phyloP scores from a whole-genome alignment of 2,113 vertebrate species.

The Misgurnus anguillicaudatus region DNA sequence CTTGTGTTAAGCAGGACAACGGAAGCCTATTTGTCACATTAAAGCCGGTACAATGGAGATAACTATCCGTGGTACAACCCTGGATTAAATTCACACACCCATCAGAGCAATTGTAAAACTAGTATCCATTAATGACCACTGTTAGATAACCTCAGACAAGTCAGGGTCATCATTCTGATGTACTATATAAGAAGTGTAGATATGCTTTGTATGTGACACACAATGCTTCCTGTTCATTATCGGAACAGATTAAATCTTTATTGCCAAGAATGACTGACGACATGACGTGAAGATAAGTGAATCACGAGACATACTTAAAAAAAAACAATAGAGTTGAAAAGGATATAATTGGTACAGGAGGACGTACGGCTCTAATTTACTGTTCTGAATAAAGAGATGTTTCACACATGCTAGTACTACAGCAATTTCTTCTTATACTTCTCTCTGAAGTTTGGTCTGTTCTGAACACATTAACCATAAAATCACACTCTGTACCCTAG shows the following conservation, averaged over 20 bases:
- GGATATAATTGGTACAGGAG: background rate
- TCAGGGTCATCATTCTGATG: constrained; percentile 20
- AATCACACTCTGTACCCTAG: constrained; percentile 15
- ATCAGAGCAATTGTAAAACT: constrained; percentile 20
- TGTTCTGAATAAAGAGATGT: constrained; percentile 10
- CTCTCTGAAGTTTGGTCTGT: constrained; percentile 23
- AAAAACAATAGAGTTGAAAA: background rate
- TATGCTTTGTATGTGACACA: background rate
- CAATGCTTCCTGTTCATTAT: background rate
- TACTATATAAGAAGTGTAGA: background rate
- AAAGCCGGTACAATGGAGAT: constrained; percentile 25
- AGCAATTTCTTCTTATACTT: background rate
- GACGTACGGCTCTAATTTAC: too few relatives aligned
- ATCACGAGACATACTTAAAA: background rate
- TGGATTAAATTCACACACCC: background rate
- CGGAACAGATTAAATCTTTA: background rate
- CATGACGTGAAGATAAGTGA: background rate
- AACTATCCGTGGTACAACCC: constrained; percentile 22
- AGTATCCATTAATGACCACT: background rate
- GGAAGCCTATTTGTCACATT: constrained; percentile 33
- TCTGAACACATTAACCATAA: constrained; percentile 21
- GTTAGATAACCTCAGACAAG: background rate
- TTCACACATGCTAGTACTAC: background rate
- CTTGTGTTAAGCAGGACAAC: constrained; percentile 16
- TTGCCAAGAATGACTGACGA: background rate